A percentile compares a stretch with the other conserved stretches of the same genome.
phyloP scores from a whole-genome alignment of 2,797 vertebrate genomes.

The Mergus octosetaceus region DNA sequence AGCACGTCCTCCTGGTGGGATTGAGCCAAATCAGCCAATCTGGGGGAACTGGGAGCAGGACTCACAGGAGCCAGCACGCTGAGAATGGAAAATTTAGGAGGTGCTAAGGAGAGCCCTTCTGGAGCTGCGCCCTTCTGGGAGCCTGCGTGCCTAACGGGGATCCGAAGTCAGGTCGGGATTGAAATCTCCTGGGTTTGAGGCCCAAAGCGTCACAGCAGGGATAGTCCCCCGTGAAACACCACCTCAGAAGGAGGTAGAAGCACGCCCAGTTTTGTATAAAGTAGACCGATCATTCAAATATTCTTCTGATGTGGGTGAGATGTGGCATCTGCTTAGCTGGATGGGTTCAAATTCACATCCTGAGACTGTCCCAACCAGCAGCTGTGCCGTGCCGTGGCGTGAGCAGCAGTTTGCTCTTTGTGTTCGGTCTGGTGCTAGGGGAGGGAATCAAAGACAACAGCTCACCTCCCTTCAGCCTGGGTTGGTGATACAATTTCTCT shows the following conservation, averaged over 20 bases:
- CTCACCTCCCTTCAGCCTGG: neutral
- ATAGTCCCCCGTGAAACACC: neutral
- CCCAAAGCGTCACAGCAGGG: neutral
- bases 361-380: neutral
- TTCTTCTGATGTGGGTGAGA: neutral
- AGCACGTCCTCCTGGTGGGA: neutral
- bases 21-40: neutral
- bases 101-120: neutral
- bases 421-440: neutral
- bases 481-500: neutral
- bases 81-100: neutral
- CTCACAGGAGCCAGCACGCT: neutral
- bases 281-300: fast-evolving
- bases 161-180: neutral
- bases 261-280: neutral
- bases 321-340: neutral
- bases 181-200: neutral
- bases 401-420: neutral
- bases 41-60: neutral
- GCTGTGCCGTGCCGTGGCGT: neutral
- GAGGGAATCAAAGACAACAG: neutral
- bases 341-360: neutral
- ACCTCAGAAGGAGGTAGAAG: neutral
- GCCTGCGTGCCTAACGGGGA: neutral
- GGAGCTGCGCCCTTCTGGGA: neutral